Evolutionary conservation across 1,140 invertebrate genomes (phyloP).

Genomic region (Choristoneura fumiferana): DNA sequence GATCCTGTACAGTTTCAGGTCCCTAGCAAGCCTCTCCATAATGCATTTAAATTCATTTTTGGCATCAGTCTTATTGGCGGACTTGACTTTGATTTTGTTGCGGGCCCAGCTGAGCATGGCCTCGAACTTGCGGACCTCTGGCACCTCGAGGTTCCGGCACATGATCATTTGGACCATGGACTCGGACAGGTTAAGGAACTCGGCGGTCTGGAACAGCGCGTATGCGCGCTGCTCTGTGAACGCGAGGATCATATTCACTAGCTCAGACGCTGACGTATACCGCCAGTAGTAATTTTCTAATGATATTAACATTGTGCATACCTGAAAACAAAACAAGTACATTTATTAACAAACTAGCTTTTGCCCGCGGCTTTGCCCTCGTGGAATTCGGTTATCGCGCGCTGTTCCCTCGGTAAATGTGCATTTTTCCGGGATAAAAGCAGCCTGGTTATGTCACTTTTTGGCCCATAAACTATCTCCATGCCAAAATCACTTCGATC

Average conservation of each 20-base stretch:
- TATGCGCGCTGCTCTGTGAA: conserved; percentile 92
- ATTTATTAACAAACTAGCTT: neutral
- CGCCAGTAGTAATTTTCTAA: conserved; percentile 97
- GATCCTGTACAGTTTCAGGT: conserved; percentile 94
- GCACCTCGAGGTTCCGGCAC: conserved; percentile 90
- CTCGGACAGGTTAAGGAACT: conserved; percentile 93
- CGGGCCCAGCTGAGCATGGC: conserved; percentile 94
- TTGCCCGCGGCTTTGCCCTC: neutral
- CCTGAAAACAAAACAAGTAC: conserved; percentile 72
- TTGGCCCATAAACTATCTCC: no score
- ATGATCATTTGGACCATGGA: conserved; percentile 98
- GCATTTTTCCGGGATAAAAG: no score
- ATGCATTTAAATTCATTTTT: conserved; percentile 94
- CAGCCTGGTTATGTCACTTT: no score
- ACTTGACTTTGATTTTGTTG: conserved; percentile 88
- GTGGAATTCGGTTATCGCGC: no score
- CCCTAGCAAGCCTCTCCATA: conserved; percentile 93
- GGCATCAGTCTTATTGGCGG: conserved; percentile 87
- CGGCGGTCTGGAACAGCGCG: conserved; percentile 88
- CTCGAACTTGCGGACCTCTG: conserved; percentile 95
- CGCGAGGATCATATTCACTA: conserved; percentile 96
- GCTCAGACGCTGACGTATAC: conserved; percentile 94
- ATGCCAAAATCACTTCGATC: no score
- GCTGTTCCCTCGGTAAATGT: no score
- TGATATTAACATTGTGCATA: conserved; percentile 94